These are phyloP conservation scores for Lamprotornis superbus DNA, from an alignment of 2,113 vertebrate genomes.

Conservation along the genomic window DNA sequence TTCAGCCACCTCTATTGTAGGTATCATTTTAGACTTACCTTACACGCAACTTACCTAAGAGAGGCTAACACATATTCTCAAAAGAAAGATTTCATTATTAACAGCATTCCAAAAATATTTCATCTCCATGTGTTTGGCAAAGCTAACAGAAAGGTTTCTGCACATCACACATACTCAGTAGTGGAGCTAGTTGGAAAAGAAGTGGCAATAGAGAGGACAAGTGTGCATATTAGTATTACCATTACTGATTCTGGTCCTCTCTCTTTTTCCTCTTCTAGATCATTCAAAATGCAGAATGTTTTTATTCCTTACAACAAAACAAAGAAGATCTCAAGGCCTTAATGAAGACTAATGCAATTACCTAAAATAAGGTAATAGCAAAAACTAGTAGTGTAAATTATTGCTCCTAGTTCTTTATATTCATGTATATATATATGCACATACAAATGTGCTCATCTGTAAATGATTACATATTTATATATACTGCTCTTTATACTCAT, in stretches of 20 bases:
- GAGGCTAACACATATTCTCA: background rate
- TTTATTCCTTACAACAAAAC: background rate
- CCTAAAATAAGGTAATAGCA: background rate
- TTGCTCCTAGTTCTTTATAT: background rate
- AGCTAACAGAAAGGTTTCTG: background rate
- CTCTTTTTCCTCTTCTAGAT: background rate
- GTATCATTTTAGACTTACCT: accelerated
- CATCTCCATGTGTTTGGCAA: background rate
- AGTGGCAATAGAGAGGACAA: background rate
- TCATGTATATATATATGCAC: background rate
- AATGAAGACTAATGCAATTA: background rate
- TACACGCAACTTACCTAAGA: background rate
- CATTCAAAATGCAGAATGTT: background rate
- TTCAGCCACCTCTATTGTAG: background rate
- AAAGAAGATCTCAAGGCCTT: background rate
- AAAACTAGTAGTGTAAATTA: background rate
- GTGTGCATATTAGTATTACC: accelerated
- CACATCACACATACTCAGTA: background rate
- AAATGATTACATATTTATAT: background rate
- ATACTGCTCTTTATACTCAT: background rate
- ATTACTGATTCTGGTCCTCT: background rate
- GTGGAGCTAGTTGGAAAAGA: background rate
- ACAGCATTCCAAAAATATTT: background rate
- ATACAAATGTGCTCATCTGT: background rate
- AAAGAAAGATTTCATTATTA: background rate